Evolutionary conservation across 2,888 invertebrate genomes (phyloP), one percentile per base, ranked within the genome.

Genomic region (Hedya salicella): DNA sequence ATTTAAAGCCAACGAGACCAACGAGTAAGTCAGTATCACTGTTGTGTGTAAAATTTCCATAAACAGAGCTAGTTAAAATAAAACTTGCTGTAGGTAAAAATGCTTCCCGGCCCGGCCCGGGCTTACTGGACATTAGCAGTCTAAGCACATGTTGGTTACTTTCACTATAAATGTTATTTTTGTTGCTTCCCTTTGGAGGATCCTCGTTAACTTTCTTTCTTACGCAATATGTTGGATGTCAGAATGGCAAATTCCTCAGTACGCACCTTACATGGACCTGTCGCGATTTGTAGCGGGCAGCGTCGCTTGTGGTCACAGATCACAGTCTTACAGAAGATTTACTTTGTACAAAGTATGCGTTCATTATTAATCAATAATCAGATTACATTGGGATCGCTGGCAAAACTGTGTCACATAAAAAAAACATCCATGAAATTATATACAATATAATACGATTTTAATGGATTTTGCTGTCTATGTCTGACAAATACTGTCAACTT

Each of bases 131-230:
- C 6, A 25, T 25, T 25, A 3, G 3, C 36, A 36, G 8, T 36
- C 9, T 11, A 11, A 36, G 36, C 2, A 36, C 11, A 36, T 9
- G 19, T 13, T 17, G 13, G 13, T 19, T 19, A 13, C 19, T 19
- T 46, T 19, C 19, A 19, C 19, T 46, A n/a, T 19, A 14, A 2
- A 30, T 49, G 49, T 6, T 49, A 9, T 5, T n/a, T 21, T 19
- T 40, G 25, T 13, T 14, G 40, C 14, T 8, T 46, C 46, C 32
- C 19, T 17, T 32, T 9, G 44, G 17, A 63, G 62, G 62, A 40
- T 62, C 46, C 6, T 36, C 39, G 6, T 36, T 14, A 49, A 56
- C 63, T 63, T 49, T 63, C 63, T 49, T 62, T 56, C 63, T 63
- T 63, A 63, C 30, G 56, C 49, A 63, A 63, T n/a, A n/a, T 40